Conservation (phyloP, 2,797 vertebrate species). For the Acanthopagrus latus region DNA sequence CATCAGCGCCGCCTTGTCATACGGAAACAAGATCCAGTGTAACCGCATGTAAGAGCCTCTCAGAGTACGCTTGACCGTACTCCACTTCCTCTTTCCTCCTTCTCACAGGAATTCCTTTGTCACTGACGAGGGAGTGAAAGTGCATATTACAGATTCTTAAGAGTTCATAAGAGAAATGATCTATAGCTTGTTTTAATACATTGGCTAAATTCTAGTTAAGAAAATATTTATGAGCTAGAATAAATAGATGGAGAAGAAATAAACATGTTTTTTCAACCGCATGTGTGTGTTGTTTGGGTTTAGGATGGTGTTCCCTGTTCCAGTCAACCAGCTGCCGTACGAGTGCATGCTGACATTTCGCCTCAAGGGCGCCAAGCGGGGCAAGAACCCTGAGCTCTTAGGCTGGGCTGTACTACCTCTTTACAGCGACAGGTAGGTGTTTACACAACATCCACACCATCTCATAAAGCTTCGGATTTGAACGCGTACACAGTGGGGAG, state of each 20-base stretch:
- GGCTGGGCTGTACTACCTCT: conserved; percentile 83
- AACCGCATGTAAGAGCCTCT: conserved; percentile 76
- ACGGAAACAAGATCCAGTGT: conserved; percentile 78
- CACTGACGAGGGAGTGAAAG: not conserved
- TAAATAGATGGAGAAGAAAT: not conserved
- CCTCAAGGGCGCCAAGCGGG: conserved; percentile 78
- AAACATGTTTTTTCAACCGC: not conserved
- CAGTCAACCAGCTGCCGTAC: conserved; percentile 75
- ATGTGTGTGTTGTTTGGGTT: conserved; percentile 17
- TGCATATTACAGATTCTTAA: not conserved
- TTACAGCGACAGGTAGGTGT: conserved; percentile 71
- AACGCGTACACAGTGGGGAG: not conserved
- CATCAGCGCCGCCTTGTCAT: conserved; percentile 78
- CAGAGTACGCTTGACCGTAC: not conserved
- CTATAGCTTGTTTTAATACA: not conserved
- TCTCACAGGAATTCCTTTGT: not conserved
- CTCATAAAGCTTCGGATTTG: not conserved
- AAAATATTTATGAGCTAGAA: not conserved
- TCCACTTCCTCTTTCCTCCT: conserved; percentile 3
- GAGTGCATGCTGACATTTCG: conserved; percentile 82
- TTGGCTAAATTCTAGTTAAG: too few relatives aligned
- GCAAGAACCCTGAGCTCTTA: conserved; percentile 71
- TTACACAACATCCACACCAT: not conserved
- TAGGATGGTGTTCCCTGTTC: conserved; percentile 83
- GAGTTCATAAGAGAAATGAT: not conserved